Percentiles rank a stretch among this genome's conserved stretches.
Evolutionary conservation across 2,113 vertebrate species (phyloP).

Genomic region (Herpetotheres cachinnans): DNA sequence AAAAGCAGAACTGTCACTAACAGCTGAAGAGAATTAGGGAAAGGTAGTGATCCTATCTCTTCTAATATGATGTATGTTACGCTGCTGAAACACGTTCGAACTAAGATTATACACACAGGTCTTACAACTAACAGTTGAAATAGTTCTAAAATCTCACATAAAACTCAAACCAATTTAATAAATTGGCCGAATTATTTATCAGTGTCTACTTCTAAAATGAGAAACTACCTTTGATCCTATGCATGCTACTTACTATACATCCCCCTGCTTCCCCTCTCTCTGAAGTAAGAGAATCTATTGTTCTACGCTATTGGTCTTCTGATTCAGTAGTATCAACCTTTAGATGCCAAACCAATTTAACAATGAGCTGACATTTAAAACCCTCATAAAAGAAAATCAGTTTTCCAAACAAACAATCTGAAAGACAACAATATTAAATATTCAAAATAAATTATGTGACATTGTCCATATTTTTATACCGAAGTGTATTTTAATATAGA

Average conservation of each 20-base stretch:
- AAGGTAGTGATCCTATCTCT: neutral
- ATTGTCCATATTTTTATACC: neutral
- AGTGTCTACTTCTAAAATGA: neutral
- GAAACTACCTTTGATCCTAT: neutral
- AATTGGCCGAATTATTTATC: neutral
- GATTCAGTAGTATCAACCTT: neutral
- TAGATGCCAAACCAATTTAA: slow-evolving; percentile 1
- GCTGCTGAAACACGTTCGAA: neutral
- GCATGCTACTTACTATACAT: neutral
- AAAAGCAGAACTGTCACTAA: neutral
- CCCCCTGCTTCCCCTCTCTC: neutral
- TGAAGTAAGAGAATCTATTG: neutral
- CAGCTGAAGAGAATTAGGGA: neutral
- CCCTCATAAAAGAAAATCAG: neutral
- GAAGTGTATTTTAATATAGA: neutral
- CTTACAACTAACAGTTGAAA: neutral
- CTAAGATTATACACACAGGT: neutral
- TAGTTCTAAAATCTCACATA: neutral
- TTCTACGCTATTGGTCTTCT: neutral
- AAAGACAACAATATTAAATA: neutral
- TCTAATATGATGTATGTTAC: neutral
- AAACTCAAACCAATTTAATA: neutral
- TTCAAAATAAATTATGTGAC: neutral
- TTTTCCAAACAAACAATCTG: neutral
- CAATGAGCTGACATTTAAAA: slow-evolving; percentile 15